Evolutionary conservation across 2,888 invertebrate genomes (phyloP).

Genomic region (Ceraclea dissimilis): DNA sequence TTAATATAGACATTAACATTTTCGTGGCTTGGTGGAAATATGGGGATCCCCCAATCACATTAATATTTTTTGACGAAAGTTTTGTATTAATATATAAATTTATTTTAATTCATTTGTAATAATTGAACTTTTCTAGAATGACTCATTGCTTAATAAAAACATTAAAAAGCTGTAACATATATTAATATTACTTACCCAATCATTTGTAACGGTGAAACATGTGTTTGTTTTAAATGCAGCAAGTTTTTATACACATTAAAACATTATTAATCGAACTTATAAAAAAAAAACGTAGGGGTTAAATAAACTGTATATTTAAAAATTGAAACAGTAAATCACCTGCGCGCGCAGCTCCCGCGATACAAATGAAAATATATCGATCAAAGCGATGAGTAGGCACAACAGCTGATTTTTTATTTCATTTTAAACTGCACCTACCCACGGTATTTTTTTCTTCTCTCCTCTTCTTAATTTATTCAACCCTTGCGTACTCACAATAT

Average conservation of each 20-base stretch:
- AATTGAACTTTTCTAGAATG: too few species aligned
- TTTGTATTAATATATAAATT: too few species aligned
- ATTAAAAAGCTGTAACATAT: background rate
- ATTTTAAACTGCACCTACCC: conserved; percentile 22
- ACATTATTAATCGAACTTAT: conserved; percentile 3
- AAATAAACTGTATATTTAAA: background rate
- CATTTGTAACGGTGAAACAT: conserved; percentile 20
- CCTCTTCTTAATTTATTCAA: conserved; percentile 24
- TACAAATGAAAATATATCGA: conserved; percentile 21
- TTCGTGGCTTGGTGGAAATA: too few species aligned
- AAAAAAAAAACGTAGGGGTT: conserved; percentile 8
- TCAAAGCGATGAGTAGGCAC: conserved; percentile 18
- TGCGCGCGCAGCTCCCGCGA: conserved; percentile 18
- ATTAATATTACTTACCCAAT: conserved; percentile 1
- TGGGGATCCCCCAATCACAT: too few species aligned
- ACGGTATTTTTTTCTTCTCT: conserved; percentile 12
- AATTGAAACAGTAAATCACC: conserved; percentile 18
- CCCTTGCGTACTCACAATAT: conserved; percentile 21
- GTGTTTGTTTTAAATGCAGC: conserved; percentile 17
- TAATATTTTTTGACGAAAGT: too few species aligned
- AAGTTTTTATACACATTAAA: conserved; percentile 12
- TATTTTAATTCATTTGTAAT: too few species aligned
- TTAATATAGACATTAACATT: too few species aligned
- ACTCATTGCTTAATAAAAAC: background rate
- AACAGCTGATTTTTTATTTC: conserved; percentile 26